These are phyloP conservation scores for Psittacula echo DNA, from an alignment of 2,797 vertebrate genomes.

Conservation along the genomic window DNA sequence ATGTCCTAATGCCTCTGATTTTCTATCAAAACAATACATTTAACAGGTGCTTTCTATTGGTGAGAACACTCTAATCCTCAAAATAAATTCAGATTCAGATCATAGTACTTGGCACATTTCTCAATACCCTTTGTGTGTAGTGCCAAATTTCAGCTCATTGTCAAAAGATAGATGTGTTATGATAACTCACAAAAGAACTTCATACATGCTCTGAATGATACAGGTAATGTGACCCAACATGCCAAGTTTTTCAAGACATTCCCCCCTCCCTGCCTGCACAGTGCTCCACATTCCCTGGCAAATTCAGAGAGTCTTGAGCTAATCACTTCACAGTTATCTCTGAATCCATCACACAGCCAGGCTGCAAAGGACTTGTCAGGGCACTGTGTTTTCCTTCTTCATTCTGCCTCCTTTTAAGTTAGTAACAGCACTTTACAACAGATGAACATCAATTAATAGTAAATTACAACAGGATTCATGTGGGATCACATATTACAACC, in stretches of 20 bases:
- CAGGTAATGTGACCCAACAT: not conserved
- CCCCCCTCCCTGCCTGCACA: not conserved
- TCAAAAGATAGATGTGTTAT: not conserved
- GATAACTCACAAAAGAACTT: not conserved
- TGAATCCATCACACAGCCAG: slow-evolving; percentile 14
- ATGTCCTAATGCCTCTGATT: not conserved
- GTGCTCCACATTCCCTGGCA: not conserved
- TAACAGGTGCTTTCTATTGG: not conserved
- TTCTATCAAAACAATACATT: not conserved
- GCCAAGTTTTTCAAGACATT: not conserved
- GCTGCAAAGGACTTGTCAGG: slow-evolving; percentile 32
- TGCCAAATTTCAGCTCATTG: not conserved
- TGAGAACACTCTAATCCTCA: not conserved
- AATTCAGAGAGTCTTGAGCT: slow-evolving; percentile 28
- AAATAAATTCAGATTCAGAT: not conserved
- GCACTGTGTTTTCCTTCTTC: slow-evolving; percentile 56
- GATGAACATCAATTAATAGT: slow-evolving; percentile 74
- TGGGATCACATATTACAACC: slow-evolving; percentile 55
- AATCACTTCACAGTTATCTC: slow-evolving; percentile 30
- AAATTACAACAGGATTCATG: slow-evolving; percentile 67
- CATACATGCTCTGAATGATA: not conserved
- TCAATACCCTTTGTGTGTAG: not conserved
- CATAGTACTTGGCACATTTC: not conserved
- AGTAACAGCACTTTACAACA: slow-evolving; percentile 56
- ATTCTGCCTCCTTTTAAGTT: slow-evolving; percentile 64